phyloP scores from a whole-genome alignment of 2,113 vertebrate genomes.

The Chitala chitala region DNA sequence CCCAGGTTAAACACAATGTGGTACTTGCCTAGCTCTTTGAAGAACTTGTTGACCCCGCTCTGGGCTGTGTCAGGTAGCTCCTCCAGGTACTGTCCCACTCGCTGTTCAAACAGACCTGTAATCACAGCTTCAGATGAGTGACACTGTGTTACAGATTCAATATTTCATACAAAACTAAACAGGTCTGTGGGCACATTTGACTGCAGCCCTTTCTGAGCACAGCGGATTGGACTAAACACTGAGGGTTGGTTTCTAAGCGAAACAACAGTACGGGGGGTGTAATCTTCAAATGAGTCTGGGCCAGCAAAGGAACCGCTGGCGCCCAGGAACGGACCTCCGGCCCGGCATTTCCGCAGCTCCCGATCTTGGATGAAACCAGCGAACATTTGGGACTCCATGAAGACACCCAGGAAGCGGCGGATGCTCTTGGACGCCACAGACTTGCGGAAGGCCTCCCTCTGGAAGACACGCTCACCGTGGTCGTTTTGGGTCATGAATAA shows the following conservation, averaged over 20 bases:
- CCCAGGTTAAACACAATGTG: not conserved
- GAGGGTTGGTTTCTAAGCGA: not conserved
- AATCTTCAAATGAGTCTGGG: too few relatives aligned
- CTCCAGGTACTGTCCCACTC: slow-evolving; percentile 75
- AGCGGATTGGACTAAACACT: too few relatives aligned
- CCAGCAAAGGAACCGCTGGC: too few relatives aligned
- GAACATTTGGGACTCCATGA: slow-evolving; percentile 99
- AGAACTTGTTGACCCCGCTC: slow-evolving; percentile 76
- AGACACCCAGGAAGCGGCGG: slow-evolving; percentile 95
- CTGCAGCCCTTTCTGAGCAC: not conserved
- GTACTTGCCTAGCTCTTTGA: slow-evolving; percentile 71
- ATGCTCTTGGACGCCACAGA: slow-evolving; percentile 96
- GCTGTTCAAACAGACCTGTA: slow-evolving; percentile 74
- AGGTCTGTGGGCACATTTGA: not conserved
- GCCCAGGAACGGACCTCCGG: not conserved
- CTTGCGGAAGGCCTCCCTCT: slow-evolving; percentile 94
- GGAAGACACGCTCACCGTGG: slow-evolving; percentile 84
- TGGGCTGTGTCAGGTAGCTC: slow-evolving; percentile 77
- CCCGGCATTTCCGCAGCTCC: slow-evolving; percentile 22
- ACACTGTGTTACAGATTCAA: too few relatives aligned
- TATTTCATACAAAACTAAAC: too few relatives aligned
- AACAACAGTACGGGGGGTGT: too few relatives aligned
- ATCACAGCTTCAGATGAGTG: not conserved
- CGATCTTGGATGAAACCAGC: slow-evolving; percentile 97
- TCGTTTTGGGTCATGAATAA: slow-evolving; percentile 91